A percentile compares a stretch with the other conserved stretches of the same genome.
phyloP scores from a whole-genome alignment of 2,113 vertebrate species.

The Ptyas mucosa region DNA sequence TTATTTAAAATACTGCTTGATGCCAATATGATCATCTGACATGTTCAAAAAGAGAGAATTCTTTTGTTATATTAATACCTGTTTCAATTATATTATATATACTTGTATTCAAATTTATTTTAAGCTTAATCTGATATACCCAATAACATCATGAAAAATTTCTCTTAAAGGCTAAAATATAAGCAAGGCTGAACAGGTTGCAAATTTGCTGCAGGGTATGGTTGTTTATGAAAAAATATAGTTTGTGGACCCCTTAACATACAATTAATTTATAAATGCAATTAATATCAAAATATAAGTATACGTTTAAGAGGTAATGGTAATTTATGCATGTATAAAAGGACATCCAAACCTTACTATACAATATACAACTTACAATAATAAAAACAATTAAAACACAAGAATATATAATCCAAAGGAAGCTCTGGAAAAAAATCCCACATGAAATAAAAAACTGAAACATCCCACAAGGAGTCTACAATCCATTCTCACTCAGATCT shows the following conservation, averaged over 20 bases:
- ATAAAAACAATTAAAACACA: neutral
- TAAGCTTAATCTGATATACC: constrained; percentile 29
- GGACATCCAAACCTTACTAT: neutral
- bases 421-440: neutral
- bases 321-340: neutral
- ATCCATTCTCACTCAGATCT: neutral
- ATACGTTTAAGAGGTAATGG: neutral
- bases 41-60: constrained; percentile 55
- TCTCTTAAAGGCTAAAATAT: constrained; percentile 11
- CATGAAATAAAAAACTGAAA: neutral
- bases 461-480: neutral
- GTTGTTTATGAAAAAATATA: constrained; percentile 21
- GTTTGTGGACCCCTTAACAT: neutral
- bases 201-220: constrained; percentile 12
- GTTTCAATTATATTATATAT: constrained; percentile 31
- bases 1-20: constrained; percentile 53
- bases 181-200: constrained; percentile 23
- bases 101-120: constrained; percentile 44
- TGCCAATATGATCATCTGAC: constrained; percentile 46
- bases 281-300: neutral
- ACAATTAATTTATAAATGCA: neutral
- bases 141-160: constrained; percentile 22
- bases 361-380: neutral
- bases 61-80: constrained; percentile 43
- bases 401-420: neutral